phyloP scores from a whole-genome alignment of 1,140 invertebrate species.

The Drusus annulatus region DNA sequence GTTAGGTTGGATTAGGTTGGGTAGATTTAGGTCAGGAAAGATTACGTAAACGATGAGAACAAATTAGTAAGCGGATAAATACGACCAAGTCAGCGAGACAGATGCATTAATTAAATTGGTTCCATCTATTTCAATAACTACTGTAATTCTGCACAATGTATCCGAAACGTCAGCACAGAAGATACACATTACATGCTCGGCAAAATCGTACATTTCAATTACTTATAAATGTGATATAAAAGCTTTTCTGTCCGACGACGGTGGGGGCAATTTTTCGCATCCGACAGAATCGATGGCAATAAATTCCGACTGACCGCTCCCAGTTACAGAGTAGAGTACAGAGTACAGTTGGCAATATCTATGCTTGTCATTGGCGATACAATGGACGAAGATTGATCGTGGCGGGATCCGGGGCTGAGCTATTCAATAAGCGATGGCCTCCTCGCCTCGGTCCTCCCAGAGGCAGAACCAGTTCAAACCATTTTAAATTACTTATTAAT shows the following conservation, averaged over 20 bases:
- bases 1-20: no score
- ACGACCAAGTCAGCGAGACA: no score
- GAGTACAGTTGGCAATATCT: conserved; percentile 18
- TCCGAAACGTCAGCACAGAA: no score
- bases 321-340: background rate
- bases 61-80: no score
- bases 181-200: no score
- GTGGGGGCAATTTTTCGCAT: background rate
- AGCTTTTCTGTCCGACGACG: background rate
- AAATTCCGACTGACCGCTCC: conserved; percentile 4
- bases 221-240: no score
- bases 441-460: background rate
- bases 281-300: background rate
- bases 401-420: background rate
- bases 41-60: no score
- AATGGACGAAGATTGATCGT: conserved; percentile 37
- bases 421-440: conserved; percentile 12
- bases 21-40: no score
- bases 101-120: no score
- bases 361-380: conserved; percentile 30
- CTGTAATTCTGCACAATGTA: no score
- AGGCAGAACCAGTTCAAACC: background rate
- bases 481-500: background rate
- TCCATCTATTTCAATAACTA: no score
- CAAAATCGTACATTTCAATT: no score